A percentile compares a stretch with the other conserved stretches of the same genome.
Conservation (phyloP, 1,140 invertebrate genomes). For the Parasteatoda tepidariorum region DNA sequence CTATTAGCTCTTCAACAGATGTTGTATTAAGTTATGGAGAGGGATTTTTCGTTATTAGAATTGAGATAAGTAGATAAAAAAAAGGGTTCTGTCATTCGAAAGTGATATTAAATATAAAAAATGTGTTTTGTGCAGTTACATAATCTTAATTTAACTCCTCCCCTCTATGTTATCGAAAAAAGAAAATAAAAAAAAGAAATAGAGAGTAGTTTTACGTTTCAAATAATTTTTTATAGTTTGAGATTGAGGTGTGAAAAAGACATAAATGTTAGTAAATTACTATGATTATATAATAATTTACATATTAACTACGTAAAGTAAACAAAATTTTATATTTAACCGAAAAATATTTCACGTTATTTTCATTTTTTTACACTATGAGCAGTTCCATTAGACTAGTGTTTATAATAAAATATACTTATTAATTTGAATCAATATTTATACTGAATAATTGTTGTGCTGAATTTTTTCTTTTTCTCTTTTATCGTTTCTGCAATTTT, state of each 20-base stretch:
- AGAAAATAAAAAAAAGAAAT: no score
- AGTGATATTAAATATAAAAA: background rate
- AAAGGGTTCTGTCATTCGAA: background rate
- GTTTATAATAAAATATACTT: no score
- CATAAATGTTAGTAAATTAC: background rate
- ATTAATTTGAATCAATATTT: no score
- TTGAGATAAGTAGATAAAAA: background rate
- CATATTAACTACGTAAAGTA: no score
- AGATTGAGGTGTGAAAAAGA: background rate
- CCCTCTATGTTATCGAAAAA: no score
- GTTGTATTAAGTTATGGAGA: constrained; percentile 21
- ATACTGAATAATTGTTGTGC: no score
- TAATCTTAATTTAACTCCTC: background rate
- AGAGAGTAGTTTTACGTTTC: background rate
- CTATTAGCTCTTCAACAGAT: constrained; percentile 20
- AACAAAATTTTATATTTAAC: no score
- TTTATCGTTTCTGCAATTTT: no score
- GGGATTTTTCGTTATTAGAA: background rate
- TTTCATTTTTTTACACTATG: no score
- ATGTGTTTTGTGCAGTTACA: background rate
- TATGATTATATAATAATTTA: background rate
- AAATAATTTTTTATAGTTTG: background rate
- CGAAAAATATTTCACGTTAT: no score
- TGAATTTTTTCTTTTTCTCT: no score
- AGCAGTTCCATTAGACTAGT: no score